These are phyloP conservation scores for Epinephelus malabaricus DNA, from an alignment of 2,797 vertebrate genomes.

Conservation along the genomic window DNA sequence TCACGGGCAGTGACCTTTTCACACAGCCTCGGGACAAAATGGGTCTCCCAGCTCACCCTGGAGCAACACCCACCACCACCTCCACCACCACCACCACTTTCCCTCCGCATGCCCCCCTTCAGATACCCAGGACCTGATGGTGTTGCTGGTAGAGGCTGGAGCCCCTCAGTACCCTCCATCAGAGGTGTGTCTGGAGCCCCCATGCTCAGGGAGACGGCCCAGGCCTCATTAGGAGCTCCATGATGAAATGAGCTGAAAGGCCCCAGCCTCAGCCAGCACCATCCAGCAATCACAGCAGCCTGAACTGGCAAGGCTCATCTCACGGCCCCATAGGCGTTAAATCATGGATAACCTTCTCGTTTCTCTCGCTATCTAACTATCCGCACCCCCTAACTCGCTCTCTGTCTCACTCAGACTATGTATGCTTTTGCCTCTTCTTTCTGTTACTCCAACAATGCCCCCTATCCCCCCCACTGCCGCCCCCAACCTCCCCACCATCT, in stretches of 20 bases:
- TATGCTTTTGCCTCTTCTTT: slow-evolving; percentile 62
- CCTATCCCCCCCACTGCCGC: not conserved
- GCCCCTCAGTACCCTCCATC: slow-evolving; percentile 63
- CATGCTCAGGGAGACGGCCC: slow-evolving; percentile 71
- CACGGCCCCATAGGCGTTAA: slow-evolving; percentile 83
- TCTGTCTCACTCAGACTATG: slow-evolving; percentile 71
- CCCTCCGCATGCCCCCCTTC: slow-evolving; percentile 17
- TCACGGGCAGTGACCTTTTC: slow-evolving; percentile 83
- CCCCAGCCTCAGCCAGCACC: slow-evolving; percentile 73
- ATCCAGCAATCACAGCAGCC: slow-evolving; percentile 84
- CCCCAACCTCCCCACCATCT: not conserved
- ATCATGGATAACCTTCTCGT: slow-evolving; percentile 87
- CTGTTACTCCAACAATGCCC: slow-evolving; percentile 57
- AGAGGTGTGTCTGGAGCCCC: slow-evolving; percentile 73
- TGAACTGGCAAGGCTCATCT: slow-evolving; percentile 79
- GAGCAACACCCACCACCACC: slow-evolving; percentile 69
- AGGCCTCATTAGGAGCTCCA: slow-evolving; percentile 86
- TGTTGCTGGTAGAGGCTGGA: slow-evolving; percentile 63
- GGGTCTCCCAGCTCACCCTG: slow-evolving; percentile 77
- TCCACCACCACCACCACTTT: slow-evolving; percentile 9
- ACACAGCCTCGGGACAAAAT: slow-evolving; percentile 83
- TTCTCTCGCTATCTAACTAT: slow-evolving; percentile 80
- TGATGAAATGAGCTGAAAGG: slow-evolving; percentile 90
- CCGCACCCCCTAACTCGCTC: slow-evolving; percentile 68
- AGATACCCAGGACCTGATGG: slow-evolving; percentile 51